These are phyloP conservation scores for Heterohyrax brucei DNA, from an alignment of 2,797 vertebrate genomes.

Conservation along the genomic window DNA sequence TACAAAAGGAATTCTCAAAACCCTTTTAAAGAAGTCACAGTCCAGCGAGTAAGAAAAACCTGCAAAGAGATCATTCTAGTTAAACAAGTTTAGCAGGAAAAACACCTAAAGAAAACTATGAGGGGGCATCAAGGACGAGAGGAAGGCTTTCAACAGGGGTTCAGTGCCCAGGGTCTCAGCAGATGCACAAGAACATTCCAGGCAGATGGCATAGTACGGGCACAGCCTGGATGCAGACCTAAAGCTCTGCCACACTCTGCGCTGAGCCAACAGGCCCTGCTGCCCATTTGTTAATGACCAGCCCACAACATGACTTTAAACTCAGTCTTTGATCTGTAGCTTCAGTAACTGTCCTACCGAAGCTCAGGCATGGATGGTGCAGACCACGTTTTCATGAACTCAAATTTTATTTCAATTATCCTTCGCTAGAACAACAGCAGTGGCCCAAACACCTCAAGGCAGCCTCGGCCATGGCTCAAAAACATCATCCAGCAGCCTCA, in stretches of 20 bases:
- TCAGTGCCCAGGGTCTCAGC: not conserved
- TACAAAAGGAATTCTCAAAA: not conserved
- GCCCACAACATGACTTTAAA: not conserved
- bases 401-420: conserved; percentile 29
- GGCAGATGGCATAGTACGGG: not conserved
- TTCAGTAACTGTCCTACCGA: not conserved
- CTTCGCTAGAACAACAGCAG: conserved; percentile 32
- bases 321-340: conserved; percentile 4
- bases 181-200: not conserved
- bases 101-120: not conserved
- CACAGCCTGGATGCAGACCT: not conserved
- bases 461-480: conserved; percentile 37
- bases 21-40: not conserved
- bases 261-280: not conserved
- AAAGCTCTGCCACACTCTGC: not conserved
- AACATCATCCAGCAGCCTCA: conserved; percentile 67
- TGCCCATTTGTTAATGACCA: not conserved
- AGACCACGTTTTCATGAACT: conserved; percentile 20
- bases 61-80: not conserved
- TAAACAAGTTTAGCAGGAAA: conserved; percentile 34
- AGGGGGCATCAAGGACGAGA: not conserved
- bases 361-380: not conserved
- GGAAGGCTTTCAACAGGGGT: not conserved
- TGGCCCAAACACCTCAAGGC: not conserved
- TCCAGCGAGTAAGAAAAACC: not conserved